Evolutionary conservation across 1,140 invertebrate species (phyloP).

Genomic region (Wasmannia auropunctata): DNA sequence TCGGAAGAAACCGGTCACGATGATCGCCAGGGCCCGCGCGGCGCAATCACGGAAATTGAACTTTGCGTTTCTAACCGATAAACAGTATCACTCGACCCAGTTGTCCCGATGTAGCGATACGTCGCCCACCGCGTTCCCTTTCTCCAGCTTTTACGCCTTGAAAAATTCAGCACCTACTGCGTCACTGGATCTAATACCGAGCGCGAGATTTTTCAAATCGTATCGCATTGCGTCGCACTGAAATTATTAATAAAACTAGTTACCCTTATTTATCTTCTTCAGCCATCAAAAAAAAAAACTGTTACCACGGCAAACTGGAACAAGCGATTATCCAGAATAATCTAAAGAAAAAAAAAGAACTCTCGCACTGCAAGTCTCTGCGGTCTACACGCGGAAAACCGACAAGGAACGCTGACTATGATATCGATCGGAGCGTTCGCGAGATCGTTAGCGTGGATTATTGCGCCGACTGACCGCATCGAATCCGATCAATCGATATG

Average conservation of each 20-base stretch:
- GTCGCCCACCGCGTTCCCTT: not conserved
- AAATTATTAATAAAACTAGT: slow-evolving; percentile 32
- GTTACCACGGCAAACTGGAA: slow-evolving; percentile 8
- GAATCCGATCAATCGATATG: not conserved
- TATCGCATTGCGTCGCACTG: not conserved
- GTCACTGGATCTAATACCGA: not conserved
- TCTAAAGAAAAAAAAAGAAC: not conserved
- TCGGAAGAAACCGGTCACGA: slow-evolving; percentile 48
- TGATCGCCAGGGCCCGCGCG: not conserved
- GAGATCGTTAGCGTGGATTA: slow-evolving; percentile 35
- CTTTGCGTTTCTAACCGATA: not conserved
- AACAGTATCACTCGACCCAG: slow-evolving; percentile 2
- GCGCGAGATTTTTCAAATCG: not conserved
- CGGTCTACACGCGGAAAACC: slow-evolving; percentile 11
- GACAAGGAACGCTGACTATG: slow-evolving; percentile 11
- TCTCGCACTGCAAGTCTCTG: not conserved
- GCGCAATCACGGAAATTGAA: slow-evolving; percentile 44
- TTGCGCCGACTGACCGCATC: slow-evolving; percentile 20
- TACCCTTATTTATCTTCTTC: not conserved
- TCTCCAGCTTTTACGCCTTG: not conserved
- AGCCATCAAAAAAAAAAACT: slow-evolving; percentile 1
- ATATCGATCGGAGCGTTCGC: slow-evolving; percentile 37
- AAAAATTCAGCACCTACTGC: not conserved
- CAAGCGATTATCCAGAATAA: slow-evolving; percentile 1
- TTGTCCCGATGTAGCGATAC: not conserved